These are phyloP conservation scores for Sicus ferrugineus DNA, from an alignment of 2,888 invertebrate genomes.

Conservation along the genomic window DNA sequence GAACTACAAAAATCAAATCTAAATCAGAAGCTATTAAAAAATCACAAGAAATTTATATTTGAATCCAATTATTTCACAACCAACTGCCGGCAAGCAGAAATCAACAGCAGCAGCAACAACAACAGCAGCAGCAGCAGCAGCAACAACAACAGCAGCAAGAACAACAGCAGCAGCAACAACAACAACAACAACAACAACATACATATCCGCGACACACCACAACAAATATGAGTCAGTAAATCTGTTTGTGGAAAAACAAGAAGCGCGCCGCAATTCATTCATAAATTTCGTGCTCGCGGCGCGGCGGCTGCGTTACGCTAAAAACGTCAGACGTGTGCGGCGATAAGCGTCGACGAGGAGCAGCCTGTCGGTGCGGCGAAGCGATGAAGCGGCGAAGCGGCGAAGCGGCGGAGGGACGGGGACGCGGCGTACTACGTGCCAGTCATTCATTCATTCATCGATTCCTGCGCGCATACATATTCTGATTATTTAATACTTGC, in stretches of 20 bases:
- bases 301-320: too few species aligned
- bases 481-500: too few species aligned
- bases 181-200: slow-evolving; percentile 24
- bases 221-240: too few species aligned
- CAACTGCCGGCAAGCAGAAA: slow-evolving; percentile 4
- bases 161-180: neutral
- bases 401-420: neutral
- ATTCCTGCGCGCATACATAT: too few species aligned
- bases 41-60: too few species aligned
- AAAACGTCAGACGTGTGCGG: neutral
- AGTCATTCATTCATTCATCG: neutral
- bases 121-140: slow-evolving; percentile 7
- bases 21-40: too few species aligned
- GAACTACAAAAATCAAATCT: too few species aligned
- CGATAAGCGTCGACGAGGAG: neutral
- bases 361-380: too few species aligned
- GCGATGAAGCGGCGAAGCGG: neutral
- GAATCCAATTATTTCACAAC: neutral
- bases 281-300: slow-evolving; percentile 8
- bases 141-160: slow-evolving; percentile 9
- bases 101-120: neutral
- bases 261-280: slow-evolving; percentile 9
- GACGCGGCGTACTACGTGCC: neutral
- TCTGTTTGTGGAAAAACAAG: neutral
- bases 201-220: slow-evolving; percentile 7